Evolutionary conservation across 23 tunicate genomes (phyloP).

Genomic region (Trididemnum nubilum): DNA sequence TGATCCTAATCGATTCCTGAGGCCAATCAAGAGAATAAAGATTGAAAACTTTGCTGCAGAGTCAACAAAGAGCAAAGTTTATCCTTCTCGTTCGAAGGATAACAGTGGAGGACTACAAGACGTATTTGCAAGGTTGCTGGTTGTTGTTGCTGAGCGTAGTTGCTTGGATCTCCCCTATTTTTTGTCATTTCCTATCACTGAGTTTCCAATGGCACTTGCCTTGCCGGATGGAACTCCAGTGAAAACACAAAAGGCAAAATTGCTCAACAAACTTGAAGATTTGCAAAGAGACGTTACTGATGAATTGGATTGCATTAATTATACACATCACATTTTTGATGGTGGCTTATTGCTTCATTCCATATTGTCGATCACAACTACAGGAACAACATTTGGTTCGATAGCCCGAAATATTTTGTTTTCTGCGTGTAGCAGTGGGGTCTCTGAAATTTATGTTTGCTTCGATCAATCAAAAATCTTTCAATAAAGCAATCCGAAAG

Average conservation of each 20-base stretch:
- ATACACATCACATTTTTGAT: background rate
- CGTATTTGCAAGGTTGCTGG: background rate
- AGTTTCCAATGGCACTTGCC: background rate
- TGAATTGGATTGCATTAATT: background rate
- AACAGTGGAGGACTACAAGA: background rate
- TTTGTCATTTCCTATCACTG: background rate
- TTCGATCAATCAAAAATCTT: too few species aligned
- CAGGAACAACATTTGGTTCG: background rate
- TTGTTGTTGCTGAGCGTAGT: background rate
- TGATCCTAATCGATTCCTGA: background rate
- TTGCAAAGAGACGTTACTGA: background rate
- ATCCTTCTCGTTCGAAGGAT: background rate
- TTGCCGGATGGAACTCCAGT: background rate
- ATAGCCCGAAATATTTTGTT: background rate
- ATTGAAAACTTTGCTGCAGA: background rate
- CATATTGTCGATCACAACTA: background rate
- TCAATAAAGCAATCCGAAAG: too few species aligned
- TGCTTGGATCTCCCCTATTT: background rate
- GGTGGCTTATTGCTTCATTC: background rate
- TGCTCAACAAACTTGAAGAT: background rate
- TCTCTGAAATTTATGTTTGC: too few species aligned
- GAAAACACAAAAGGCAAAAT: background rate
- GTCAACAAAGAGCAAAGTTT: background rate
- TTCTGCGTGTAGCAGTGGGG: background rate
- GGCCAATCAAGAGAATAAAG: background rate